Percentiles rank a stretch among this genome's conserved stretches.
phyloP scores from a whole-genome alignment of 2,113 vertebrate genomes.

The Rallus limicola region DNA sequence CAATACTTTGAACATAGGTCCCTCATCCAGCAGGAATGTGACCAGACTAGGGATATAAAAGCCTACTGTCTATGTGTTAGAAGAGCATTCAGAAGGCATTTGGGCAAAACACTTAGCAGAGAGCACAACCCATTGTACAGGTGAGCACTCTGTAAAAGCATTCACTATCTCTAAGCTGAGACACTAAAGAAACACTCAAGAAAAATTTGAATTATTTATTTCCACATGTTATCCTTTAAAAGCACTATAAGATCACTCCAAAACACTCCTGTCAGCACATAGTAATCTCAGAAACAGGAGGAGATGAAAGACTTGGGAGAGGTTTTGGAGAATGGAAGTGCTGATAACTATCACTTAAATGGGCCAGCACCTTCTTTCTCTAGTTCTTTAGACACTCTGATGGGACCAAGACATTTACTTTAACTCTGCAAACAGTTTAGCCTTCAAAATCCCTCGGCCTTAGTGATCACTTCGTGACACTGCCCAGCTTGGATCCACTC shows the following conservation, averaged over 20 bases:
- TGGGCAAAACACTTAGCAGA: not conserved
- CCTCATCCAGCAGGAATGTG: not conserved
- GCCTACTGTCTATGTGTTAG: not conserved
- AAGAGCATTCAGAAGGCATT: not conserved
- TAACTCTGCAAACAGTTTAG: not conserved
- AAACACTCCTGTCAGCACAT: conserved; percentile 31
- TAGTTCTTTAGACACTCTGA: not conserved
- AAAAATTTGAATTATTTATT: conserved; percentile 70
- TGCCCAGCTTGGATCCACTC: not conserved
- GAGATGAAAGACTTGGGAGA: conserved; percentile 17
- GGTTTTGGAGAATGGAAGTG: not conserved
- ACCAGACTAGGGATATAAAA: not conserved
- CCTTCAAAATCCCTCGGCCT: not conserved
- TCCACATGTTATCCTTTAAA: conserved; percentile 54
- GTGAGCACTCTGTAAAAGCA: conserved; percentile 49
- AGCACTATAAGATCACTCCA: conserved; percentile 45
- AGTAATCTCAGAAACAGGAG: conserved; percentile 25
- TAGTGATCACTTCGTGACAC: not conserved
- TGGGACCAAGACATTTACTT: not conserved
- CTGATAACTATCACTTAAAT: not conserved
- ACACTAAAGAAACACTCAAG: conserved; percentile 36
- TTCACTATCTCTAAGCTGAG: not conserved
- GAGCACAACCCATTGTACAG: conserved; percentile 11
- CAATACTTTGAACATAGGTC: not conserved
- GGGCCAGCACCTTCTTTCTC: not conserved